Percentiles rank a stretch among this genome's conserved stretches.
These are phyloP conservation scores for Limnephilus auricula DNA, from an alignment of 2,888 invertebrate species.

Conservation along the genomic window DNA sequence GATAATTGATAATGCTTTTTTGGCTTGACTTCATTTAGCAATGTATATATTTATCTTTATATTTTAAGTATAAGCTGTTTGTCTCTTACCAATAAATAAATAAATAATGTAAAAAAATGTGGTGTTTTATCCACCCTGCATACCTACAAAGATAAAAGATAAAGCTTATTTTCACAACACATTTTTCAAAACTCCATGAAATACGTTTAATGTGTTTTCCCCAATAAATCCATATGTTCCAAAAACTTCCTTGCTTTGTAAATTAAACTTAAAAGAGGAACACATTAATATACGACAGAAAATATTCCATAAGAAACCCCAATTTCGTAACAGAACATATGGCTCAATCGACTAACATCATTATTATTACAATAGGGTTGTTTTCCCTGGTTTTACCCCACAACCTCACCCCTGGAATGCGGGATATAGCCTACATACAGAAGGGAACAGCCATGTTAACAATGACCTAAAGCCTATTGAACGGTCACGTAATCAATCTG, in stretches of 20 bases:
- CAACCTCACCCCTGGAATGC: not conserved
- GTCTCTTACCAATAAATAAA: too few species aligned
- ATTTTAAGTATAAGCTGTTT: too few species aligned
- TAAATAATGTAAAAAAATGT: too few species aligned
- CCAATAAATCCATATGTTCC: not conserved
- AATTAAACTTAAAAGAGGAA: not conserved
- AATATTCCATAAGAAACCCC: not conserved
- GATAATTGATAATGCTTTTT: too few species aligned
- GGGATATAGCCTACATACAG: not conserved
- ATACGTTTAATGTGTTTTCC: too few species aligned
- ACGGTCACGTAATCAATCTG: not conserved
- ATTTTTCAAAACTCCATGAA: too few species aligned
- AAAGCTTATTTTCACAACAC: too few species aligned
- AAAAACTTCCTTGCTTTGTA: not conserved
- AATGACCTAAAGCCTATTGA: not conserved
- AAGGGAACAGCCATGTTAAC: not conserved
- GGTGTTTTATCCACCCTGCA: too few species aligned
- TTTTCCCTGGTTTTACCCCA: not conserved
- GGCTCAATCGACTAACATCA: not conserved
- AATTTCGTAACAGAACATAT: not conserved
- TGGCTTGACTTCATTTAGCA: too few species aligned
- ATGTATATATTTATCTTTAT: too few species aligned
- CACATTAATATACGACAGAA: not conserved
- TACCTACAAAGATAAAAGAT: too few species aligned
- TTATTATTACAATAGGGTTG: not conserved